These are phyloP conservation scores for Vanessa atalanta DNA, from an alignment of 1,140 invertebrate genomes.

Conservation along the genomic window DNA sequence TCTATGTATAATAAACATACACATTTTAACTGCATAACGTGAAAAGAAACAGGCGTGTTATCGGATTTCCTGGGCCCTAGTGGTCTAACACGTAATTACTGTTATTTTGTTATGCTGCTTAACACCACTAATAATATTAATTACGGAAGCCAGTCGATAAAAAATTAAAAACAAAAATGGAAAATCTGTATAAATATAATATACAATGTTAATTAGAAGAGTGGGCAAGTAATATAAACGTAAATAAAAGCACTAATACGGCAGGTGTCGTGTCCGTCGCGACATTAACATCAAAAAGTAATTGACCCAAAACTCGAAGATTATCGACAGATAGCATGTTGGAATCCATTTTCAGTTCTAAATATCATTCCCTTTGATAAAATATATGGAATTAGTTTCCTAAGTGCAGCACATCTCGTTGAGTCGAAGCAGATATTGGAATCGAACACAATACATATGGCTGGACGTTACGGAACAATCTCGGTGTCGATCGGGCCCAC, in stretches of 20 bases:
- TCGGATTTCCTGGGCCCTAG: too few species aligned
- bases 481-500: constrained; percentile 4
- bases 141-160: too few species aligned
- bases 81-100: too few species aligned
- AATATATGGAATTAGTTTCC: constrained; percentile 24
- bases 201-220: too few species aligned
- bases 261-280: constrained; percentile 26
- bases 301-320: constrained; percentile 33
- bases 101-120: too few species aligned
- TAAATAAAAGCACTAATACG: not conserved
- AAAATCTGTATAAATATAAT: too few species aligned
- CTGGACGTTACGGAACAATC: constrained; percentile 27
- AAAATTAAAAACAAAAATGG: too few species aligned
- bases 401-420: constrained; percentile 9
- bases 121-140: too few species aligned
- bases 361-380: constrained; percentile 24
- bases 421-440: constrained; percentile 31
- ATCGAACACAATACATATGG: constrained; percentile 28
- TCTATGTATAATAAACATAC: too few species aligned
- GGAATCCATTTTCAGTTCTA: constrained; percentile 12
- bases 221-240: not conserved
- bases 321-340: constrained; percentile 40
- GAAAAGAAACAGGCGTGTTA: too few species aligned
- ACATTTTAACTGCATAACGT: too few species aligned
- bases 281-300: constrained; percentile 38